A percentile compares a stretch with the other conserved stretches of the same genome.
phyloP scores from a whole-genome alignment of 35 echinoderm and acorn worm species.

The Apostichopus japonicus region DNA sequence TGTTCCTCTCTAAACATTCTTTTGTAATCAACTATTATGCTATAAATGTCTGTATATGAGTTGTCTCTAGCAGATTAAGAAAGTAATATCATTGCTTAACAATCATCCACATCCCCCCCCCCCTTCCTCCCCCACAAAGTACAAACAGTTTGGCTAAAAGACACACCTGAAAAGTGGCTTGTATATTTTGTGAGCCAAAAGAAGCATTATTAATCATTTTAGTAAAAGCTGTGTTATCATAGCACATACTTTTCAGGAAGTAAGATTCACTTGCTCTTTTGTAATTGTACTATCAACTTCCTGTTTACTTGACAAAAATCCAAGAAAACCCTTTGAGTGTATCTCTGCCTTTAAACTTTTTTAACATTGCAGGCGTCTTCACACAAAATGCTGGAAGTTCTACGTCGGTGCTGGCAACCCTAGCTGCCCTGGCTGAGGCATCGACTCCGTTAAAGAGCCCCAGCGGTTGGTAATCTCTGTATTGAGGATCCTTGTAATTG shows the following conservation, averaged over 20 bases:
- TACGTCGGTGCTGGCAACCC: constrained; percentile 86
- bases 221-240: too few species aligned
- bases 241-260: too few species aligned
- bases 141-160: too few species aligned
- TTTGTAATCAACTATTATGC: not conserved
- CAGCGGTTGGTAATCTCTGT: not conserved
- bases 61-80: not conserved
- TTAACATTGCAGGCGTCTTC: constrained; percentile 23
- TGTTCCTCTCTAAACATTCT: too few species aligned
- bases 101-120: too few species aligned
- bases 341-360: not conserved
- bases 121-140: too few species aligned
- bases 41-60: not conserved
- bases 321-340: not conserved
- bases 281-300: too few species aligned
- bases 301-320: too few species aligned
- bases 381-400: constrained; percentile 70
- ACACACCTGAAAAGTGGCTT: too few species aligned
- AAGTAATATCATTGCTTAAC: not conserved
- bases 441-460: constrained; percentile 87
- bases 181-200: too few species aligned
- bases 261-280: too few species aligned
- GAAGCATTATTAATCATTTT: too few species aligned
- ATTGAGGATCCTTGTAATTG: not conserved
- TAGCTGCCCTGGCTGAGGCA: constrained; percentile 92